Evolutionary conservation across 2,113 vertebrate species (phyloP).

Genomic region (Parotia lawesii): DNA sequence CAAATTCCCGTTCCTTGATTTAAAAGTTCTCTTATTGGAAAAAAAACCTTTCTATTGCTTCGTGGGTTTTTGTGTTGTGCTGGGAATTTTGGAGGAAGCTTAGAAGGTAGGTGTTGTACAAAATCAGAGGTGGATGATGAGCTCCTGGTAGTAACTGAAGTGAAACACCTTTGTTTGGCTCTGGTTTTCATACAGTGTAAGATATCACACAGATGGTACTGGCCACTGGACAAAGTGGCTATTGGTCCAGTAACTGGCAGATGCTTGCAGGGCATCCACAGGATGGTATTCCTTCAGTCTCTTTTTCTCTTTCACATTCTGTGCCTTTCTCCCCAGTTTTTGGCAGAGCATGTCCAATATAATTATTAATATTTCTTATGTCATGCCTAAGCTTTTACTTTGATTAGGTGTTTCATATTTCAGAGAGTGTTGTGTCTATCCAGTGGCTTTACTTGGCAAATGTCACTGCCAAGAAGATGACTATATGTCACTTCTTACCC

Average conservation of each 20-base stretch:
- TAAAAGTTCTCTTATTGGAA: background rate
- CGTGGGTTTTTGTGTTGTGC: background rate
- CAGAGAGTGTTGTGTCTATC: constrained; percentile 34
- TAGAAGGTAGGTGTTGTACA: background rate
- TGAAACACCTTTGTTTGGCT: constrained; percentile 58
- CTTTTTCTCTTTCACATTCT: background rate
- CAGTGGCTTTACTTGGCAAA: constrained; percentile 34
- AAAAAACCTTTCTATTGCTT: background rate
- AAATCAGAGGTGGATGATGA: constrained; percentile 51
- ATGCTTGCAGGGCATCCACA: constrained; percentile 58
- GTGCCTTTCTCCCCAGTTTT: constrained; percentile 11
- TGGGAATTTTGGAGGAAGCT: constrained; percentile 17
- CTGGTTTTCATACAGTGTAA: background rate
- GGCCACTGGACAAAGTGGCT: constrained; percentile 64
- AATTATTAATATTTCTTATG: constrained; percentile 57
- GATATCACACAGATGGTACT: constrained; percentile 68
- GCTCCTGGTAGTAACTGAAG: constrained; percentile 34
- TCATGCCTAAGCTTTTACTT: constrained; percentile 55
- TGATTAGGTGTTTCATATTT: constrained; percentile 29
- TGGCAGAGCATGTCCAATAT: constrained; percentile 25
- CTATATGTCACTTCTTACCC: constrained; percentile 37
- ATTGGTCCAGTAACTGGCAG: constrained; percentile 56
- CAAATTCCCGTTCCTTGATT: background rate
- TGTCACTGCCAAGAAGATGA: constrained; percentile 36
- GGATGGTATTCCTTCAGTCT: constrained; percentile 36